Percentiles rank a stretch among this genome's conserved stretches.
Evolutionary conservation across 2,888 invertebrate species (phyloP).

Genomic region (Vandiemenella viatica): DNA sequence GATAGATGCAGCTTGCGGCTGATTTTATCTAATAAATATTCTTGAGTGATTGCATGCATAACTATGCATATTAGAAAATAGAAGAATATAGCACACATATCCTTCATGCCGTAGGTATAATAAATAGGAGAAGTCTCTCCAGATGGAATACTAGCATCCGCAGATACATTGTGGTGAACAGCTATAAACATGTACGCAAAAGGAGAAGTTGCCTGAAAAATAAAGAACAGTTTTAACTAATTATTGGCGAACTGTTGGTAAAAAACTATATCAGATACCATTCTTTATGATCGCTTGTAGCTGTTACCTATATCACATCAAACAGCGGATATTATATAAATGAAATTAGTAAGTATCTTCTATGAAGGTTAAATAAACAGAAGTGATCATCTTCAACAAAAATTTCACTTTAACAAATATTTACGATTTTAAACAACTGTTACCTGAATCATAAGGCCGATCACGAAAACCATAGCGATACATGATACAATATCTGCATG

Average conservation of each 20-base stretch:
- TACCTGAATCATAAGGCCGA: slow-evolving; percentile 97
- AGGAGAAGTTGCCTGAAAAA: slow-evolving; percentile 73
- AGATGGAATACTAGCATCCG: slow-evolving; percentile 11
- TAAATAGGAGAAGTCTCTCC: slow-evolving; percentile 33
- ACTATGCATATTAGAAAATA: slow-evolving; percentile 94
- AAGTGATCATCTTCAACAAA: too few species aligned
- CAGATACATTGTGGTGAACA: slow-evolving; percentile 80
- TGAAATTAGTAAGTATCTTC: too few species aligned
- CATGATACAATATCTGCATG: slow-evolving; percentile 99
- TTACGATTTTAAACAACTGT: slow-evolving; percentile 25
- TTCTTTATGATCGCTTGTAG: too few species aligned
- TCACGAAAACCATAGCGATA: slow-evolving; percentile 93
- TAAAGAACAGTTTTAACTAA: too few species aligned
- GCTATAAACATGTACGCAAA: slow-evolving; percentile 90
- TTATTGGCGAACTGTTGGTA: too few species aligned
- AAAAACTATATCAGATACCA: too few species aligned
- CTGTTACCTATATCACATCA: too few species aligned
- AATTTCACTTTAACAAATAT: too few species aligned
- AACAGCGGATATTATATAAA: too few species aligned
- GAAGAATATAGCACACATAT: slow-evolving; percentile 86
- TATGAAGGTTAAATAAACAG: too few species aligned
- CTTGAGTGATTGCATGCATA: slow-evolving; percentile 95
- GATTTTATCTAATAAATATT: slow-evolving; percentile 93
- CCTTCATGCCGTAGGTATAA: slow-evolving; percentile 83
- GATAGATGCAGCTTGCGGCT: slow-evolving; percentile 89